Percentiles rank a stretch among this genome's conserved stretches.
phyloP scores from a whole-genome alignment of 2,113 vertebrate species.

The Dunckerocampus dactyliophorus region DNA sequence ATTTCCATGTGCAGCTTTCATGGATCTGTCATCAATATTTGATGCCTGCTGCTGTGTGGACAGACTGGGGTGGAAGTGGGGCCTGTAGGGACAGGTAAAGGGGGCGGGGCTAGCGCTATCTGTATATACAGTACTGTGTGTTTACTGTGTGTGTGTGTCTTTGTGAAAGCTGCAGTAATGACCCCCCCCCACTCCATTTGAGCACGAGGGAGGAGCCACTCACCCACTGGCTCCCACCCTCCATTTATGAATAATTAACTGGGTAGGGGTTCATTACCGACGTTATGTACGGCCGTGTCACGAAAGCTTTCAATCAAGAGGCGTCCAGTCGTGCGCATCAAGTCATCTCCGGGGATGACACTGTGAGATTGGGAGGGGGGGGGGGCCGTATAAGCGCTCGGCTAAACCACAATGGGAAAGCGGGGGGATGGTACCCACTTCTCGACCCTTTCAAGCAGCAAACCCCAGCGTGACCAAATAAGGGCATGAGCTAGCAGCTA shows the following conservation, averaged over 20 bases:
- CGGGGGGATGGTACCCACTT: slow-evolving; percentile 17
- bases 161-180: slow-evolving; percentile 40
- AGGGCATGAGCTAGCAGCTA: slow-evolving; percentile 34
- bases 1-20: slow-evolving; percentile 67
- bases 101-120: slow-evolving; percentile 39
- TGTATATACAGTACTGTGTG: neutral
- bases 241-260: slow-evolving; percentile 72
- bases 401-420: slow-evolving; percentile 32
- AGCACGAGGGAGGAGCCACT: slow-evolving; percentile 48
- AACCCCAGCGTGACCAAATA: slow-evolving; percentile 57
- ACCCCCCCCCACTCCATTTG: slow-evolving; percentile 35
- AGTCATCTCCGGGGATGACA: slow-evolving; percentile 55
- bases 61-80: slow-evolving; percentile 33
- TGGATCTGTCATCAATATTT: slow-evolving; percentile 70
- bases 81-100: slow-evolving; percentile 31
- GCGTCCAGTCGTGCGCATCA: slow-evolving; percentile 58
- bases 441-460: slow-evolving; percentile 15
- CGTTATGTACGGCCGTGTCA: slow-evolving; percentile 59
- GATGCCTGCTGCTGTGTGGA: slow-evolving; percentile 52
- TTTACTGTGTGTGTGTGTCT: slow-evolving; percentile 9
- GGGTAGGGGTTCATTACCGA: slow-evolving; percentile 61
- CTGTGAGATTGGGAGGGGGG: neutral
- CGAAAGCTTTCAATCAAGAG: slow-evolving; percentile 65
- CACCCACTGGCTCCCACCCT: slow-evolving; percentile 21
- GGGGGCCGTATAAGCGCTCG: slow-evolving; percentile 5